phyloP scores from a whole-genome alignment of 1,140 invertebrate species.

The Lepidotrigona ventralis region DNA sequence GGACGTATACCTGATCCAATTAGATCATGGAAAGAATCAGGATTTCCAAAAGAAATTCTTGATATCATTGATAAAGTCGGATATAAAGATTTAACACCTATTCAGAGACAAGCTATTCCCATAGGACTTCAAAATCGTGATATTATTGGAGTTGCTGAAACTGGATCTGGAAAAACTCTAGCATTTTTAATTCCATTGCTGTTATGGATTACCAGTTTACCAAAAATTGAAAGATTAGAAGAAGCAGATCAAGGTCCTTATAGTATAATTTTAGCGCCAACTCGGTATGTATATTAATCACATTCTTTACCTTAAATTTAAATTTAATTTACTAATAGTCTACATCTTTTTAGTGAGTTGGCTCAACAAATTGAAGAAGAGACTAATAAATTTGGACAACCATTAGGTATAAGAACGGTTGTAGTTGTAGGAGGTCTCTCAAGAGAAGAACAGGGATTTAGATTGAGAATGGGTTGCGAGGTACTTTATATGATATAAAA shows the following conservation, averaged over 20 bases:
- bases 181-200: conserved; percentile 99
- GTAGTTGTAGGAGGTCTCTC: conserved; percentile 99
- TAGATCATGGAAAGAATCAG: conserved; percentile 96
- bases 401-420: conserved; percentile 96
- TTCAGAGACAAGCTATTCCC: conserved; percentile 99
- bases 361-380: conserved; percentile 99
- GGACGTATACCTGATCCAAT: conserved; percentile 98
- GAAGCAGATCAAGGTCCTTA: conserved; percentile 98
- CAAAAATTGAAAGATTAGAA: conserved; percentile 95
- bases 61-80: conserved; percentile 98
- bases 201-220: conserved; percentile 98
- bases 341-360: conserved; percentile 85
- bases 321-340: background rate
- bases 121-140: conserved; percentile 99
- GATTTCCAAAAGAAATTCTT: conserved; percentile 94
- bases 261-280: conserved; percentile 99
- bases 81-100: conserved; percentile 99
- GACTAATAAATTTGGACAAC: conserved; percentile 97
- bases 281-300: conserved; percentile 78
- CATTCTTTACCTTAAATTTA: background rate
- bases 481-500: conserved; percentile 73
- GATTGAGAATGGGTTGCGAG: conserved; percentile 97
- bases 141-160: conserved; percentile 99
- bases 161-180: conserved; percentile 98
- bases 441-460: conserved; percentile 98